Base-by-base conservation (phyloP, 1,140 invertebrate species). In the Brachionus plicatilis region DNA sequence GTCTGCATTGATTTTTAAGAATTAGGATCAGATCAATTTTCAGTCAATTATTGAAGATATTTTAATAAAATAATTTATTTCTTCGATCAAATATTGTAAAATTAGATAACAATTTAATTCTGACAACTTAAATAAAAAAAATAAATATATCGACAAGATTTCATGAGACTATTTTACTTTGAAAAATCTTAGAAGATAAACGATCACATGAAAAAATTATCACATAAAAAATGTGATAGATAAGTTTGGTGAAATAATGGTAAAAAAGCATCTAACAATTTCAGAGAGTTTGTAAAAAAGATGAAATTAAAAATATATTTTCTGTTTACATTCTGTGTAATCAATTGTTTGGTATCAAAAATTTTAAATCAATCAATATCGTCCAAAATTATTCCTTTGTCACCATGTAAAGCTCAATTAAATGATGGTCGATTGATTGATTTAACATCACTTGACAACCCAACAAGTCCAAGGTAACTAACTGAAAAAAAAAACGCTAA, bases 401-500 rank as follows among this genome's bases (percentile, higher is more conserved):
- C 78, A 24, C 1, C 12, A 60, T 82, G 78, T 20, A 82, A 68
- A 20, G 78, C 50, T 45, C 29, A 82, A 33, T 37, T 82, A 14
- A 33, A 82, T 12, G 78, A 82, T 82, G 78, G 78, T 14, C 24
- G 50, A 82, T 37, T 82, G 1, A 45, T 82, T 14, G 78, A 82
- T 60, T 82, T 82, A 45, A 60, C 53, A 41, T 82, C 78, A 17
- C 17, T 82, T 8, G 78, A 82, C 24, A 37, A 82, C 24, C 53
- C 78, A 82, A 7, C 27, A 7, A 33, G 24, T 0, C 78, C 78
- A 8, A 82, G 53, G 78, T 82, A 53, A 37, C 11, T 78, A 78
- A 3, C 7, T 29, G n/a, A n/a, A n/a, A n/a, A 78, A 56, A 78
- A 47, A n/a, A 20, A 20, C 8, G 12, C 14, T 6, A 4, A 47